Conservation (phyloP, 2,888 invertebrate species). For the Proisotoma minuta region DNA sequence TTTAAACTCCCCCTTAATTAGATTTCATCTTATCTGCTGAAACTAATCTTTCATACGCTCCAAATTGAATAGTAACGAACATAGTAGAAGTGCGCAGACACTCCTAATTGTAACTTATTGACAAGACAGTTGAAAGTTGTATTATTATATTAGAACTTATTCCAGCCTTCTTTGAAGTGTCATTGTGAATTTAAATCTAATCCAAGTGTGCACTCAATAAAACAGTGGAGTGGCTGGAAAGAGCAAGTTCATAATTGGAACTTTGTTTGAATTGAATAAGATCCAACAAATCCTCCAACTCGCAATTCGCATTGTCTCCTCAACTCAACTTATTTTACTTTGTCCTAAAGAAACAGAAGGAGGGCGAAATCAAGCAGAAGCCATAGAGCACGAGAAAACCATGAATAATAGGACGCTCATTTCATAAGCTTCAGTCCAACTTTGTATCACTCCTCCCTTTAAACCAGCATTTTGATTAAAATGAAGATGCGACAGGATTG, state of each 20-base stretch:
- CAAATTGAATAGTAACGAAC: too few species aligned
- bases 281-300: conserved; percentile 6
- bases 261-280: conserved; percentile 4
- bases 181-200: conserved; percentile 1
- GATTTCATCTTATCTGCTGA: too few species aligned
- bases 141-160: too few species aligned
- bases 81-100: too few species aligned
- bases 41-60: too few species aligned
- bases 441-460: background rate
- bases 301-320: background rate
- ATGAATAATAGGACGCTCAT: background rate
- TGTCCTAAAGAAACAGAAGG: conserved; percentile 2
- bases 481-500: conserved; percentile 1
- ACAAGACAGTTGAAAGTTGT: too few species aligned
- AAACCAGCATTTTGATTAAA: background rate
- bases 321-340: background rate
- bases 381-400: background rate
- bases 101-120: too few species aligned
- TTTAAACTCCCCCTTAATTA: too few species aligned
- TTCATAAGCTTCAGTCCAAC: background rate
- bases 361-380: background rate
- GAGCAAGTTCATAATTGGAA: conserved; percentile 6
- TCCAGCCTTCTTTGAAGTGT: background rate
- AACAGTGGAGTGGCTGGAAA: background rate
- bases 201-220: background rate